These are phyloP conservation scores for Drosophila infuscata DNA, from an alignment of 2,888 invertebrate genomes.

Conservation along the genomic window DNA sequence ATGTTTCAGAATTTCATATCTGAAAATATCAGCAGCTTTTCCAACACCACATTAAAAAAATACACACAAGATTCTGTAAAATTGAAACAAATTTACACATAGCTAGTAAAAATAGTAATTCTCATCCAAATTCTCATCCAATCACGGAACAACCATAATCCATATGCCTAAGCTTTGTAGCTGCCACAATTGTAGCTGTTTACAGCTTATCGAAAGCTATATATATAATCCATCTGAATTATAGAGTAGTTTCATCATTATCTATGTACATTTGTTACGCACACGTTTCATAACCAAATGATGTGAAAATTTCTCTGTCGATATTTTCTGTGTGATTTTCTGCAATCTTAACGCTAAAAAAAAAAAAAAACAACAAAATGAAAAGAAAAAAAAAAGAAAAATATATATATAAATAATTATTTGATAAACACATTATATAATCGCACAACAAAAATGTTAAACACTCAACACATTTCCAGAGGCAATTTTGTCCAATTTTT, in stretches of 20 bases:
- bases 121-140: neutral
- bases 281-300: neutral
- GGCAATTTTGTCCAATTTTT: neutral
- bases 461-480: conserved; percentile 26
- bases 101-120: neutral
- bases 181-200: conserved; percentile 1
- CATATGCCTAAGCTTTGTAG: conserved; percentile 3
- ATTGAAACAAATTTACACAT: neutral
- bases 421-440: conserved; percentile 25
- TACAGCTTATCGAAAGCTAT: neutral
- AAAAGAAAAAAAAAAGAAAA: conserved; percentile 2
- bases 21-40: conserved; percentile 65
- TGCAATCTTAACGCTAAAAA: conserved; percentile 83
- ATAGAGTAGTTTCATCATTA: neutral
- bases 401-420: conserved; percentile 24
- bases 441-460: conserved; percentile 47
- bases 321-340: conserved; percentile 84
- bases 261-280: neutral
- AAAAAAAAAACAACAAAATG: conserved; percentile 10
- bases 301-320: conserved; percentile 22
- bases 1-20: conserved; percentile 84
- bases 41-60: neutral
- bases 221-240: neutral
- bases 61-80: neutral
- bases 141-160: neutral